A percentile compares a stretch with the other conserved stretches of the same genome.
Evolutionary conservation across 92 coral and sea anemone genomes (phyloP).

Genomic region (Actinostola sp.): DNA sequence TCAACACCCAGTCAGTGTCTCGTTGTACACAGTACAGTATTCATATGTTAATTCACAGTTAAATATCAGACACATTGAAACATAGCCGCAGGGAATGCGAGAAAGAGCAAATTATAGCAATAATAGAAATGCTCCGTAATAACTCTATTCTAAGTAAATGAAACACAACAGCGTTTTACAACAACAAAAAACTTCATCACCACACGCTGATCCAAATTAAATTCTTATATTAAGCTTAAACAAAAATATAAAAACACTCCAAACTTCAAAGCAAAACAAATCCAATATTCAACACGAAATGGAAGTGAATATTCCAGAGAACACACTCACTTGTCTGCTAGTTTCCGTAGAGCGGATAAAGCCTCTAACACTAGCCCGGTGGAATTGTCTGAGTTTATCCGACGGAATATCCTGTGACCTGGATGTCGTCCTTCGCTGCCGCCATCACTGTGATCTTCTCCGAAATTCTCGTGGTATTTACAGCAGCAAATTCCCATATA

Average conservation of each 20-base stretch:
- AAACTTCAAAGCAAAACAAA: not conserved
- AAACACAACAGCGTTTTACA: too few species aligned
- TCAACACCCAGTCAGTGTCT: too few species aligned
- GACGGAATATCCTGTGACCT: constrained; percentile 19
- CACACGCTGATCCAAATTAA: too few species aligned
- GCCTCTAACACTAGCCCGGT: constrained; percentile 86
- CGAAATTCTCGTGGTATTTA: constrained; percentile 55
- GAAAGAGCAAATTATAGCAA: too few species aligned
- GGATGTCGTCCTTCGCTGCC: constrained; percentile 19
- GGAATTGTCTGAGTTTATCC: constrained; percentile 29
- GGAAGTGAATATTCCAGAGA: not conserved
- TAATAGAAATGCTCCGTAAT: not conserved
- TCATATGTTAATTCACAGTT: too few species aligned
- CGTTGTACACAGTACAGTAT: too few species aligned
- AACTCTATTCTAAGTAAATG: too few species aligned
- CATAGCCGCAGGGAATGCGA: too few species aligned
- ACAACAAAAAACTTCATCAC: too few species aligned
- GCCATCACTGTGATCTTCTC: constrained; percentile 51
- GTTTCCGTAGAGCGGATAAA: constrained; percentile 80
- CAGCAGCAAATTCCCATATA: constrained; percentile 89
- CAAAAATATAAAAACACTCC: not conserved
- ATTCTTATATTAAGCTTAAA: too few species aligned
- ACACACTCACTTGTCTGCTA: constrained; percentile 89
- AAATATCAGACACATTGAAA: too few species aligned
- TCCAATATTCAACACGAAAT: not conserved